These are phyloP conservation scores for Drosophila ambigua DNA, from an alignment of 1,140 invertebrate genomes.

Conservation along the genomic window DNA sequence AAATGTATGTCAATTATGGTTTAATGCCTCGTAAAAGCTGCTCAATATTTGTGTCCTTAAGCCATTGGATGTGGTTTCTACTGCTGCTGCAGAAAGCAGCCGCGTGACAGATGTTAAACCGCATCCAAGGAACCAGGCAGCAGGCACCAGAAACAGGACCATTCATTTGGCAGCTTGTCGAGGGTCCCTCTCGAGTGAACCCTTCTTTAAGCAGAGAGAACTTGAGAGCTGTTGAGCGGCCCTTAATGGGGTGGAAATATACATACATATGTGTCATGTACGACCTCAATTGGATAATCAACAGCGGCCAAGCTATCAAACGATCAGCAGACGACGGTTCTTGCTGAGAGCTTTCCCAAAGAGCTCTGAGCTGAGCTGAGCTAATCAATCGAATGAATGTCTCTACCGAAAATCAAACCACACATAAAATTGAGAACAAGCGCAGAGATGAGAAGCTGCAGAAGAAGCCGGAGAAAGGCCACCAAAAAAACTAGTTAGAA, in stretches of 20 bases:
- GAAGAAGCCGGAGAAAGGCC: constrained; percentile 55
- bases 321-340: neutral
- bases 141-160: constrained; percentile 27
- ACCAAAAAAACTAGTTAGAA: constrained; percentile 74
- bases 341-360: constrained; percentile 30
- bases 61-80: constrained; percentile 37
- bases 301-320: constrained; percentile 6
- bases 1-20: constrained; percentile 48
- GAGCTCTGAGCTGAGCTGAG: neutral
- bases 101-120: constrained; percentile 74
- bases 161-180: constrained; percentile 64
- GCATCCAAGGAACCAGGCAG: constrained; percentile 37
- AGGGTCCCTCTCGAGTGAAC: constrained; percentile 48
- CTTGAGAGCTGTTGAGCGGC: neutral
- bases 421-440: constrained; percentile 51
- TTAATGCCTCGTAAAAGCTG: constrained; percentile 56
- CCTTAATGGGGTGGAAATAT: constrained; percentile 20
- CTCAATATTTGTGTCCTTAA: constrained; percentile 42
- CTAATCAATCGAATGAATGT: constrained; percentile 69
- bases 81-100: constrained; percentile 53
- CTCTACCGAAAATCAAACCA: constrained; percentile 44
- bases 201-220: constrained; percentile 22
- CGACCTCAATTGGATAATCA: constrained; percentile 45
- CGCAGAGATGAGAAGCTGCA: constrained; percentile 20
- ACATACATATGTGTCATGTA: neutral